Evolutionary conservation across 2,888 invertebrate genomes (phyloP), one percentile per base, ranked within the genome.

Genomic region (Crossocerus cetratus): DNA sequence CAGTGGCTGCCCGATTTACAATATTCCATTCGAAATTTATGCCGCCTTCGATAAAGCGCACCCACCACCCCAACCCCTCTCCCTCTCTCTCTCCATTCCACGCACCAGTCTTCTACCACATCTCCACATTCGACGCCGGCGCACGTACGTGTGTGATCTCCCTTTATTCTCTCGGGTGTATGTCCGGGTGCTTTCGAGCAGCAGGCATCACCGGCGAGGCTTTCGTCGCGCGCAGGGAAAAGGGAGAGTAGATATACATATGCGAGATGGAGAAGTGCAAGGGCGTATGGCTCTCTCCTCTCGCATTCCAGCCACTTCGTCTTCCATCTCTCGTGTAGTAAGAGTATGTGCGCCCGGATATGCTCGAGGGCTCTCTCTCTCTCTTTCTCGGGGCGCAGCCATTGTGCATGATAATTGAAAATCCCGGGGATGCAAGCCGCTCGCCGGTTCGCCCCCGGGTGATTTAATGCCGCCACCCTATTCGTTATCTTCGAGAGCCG

Each of bases 401-500:
- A 83, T 86, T 85, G 84, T 84, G 82, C 76, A 82, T 80, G 82
- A 83, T 86, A 86, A 86, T 86, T 86, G 86, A 86, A 86, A 86
- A 85, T 82, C 74, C 77, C 72, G 74, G 69, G 80, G 69, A 74
- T 67, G 72, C 75, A 78, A 67, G 71, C 76, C 65, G 69, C 75
- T 65, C 69, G 59, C 63, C 32, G 5, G 72, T 76, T 73, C 56
- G 58, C 32, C 66, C 45, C n/a, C n/a, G n/a, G 42, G 65, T 81
- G 80, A 80, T 80, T 78, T 81, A 80, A 79, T 66, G 65, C 78
- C 71, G 78, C 78, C 71, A n/a, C 72, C 72, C 64, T 66, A 77
- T 77, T 74, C 74, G 74, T 74, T 75, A 75, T 65, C 69, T 75
- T 62, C 69, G 65, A 54, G 69, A 64, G 56, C 49, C 45, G 14